phyloP scores from a whole-genome alignment of 2,797 vertebrate genomes.

The Hippopotamyrus pictus region DNA sequence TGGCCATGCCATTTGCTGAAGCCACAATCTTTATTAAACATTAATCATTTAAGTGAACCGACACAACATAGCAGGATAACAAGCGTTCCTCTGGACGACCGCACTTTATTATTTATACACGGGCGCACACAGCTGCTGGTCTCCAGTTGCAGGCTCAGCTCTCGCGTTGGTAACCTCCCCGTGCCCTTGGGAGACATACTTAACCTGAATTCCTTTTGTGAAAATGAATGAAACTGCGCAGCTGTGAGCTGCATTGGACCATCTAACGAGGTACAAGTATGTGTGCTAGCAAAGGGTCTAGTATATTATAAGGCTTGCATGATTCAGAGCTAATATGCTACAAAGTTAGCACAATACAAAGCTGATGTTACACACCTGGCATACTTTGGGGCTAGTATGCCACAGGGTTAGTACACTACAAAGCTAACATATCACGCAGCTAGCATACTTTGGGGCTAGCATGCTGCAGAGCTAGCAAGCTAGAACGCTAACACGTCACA shows the following conservation, averaged over 20 bases:
- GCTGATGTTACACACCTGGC: background rate
- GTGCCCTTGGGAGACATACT: background rate
- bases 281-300: background rate
- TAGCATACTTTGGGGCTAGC: background rate
- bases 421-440: background rate
- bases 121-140: background rate
- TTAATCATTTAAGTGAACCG: background rate
- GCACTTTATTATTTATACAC: background rate
- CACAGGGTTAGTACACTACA: background rate
- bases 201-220: background rate
- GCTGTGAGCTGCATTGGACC: background rate
- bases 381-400: background rate
- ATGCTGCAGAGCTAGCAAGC: background rate
- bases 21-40: background rate
- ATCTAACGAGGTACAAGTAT: background rate
- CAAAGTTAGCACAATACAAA: background rate
- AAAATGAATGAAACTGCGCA: background rate
- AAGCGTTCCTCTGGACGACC: background rate
- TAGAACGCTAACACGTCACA: background rate
- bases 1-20: background rate
- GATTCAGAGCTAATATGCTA: background rate
- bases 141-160: background rate
- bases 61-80: background rate
- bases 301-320: background rate
- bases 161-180: background rate